A percentile compares a stretch with the other conserved stretches of the same genome.
Conservation (phyloP, 2,888 invertebrate species). For the Isotomurus palustris region DNA sequence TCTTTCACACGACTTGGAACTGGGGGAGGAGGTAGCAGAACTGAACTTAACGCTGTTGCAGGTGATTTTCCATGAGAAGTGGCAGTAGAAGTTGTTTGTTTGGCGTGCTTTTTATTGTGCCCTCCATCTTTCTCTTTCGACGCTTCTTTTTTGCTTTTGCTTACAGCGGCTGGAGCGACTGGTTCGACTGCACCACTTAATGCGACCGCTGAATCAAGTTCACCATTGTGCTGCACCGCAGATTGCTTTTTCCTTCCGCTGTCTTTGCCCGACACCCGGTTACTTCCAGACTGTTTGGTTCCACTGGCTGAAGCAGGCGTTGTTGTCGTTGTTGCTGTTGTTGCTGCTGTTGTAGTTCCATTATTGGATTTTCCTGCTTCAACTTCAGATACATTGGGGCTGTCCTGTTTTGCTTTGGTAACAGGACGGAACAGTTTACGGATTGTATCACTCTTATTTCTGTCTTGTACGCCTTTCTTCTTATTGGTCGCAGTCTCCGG, state of each 20-base stretch:
- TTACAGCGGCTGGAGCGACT: constrained; percentile 9
- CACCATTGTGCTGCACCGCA: constrained; percentile 36
- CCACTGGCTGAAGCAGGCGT: constrained; percentile 4
- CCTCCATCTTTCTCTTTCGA: constrained; percentile 18
- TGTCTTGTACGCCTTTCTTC: constrained; percentile 33
- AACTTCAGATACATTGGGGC: constrained; percentile 29
- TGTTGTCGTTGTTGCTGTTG: constrained; percentile 1
- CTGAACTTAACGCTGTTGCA: constrained; percentile 1
- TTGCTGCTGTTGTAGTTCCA: background rate
- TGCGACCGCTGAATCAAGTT: constrained; percentile 29
- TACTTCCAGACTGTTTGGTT: constrained; percentile 20
- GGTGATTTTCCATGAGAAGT: constrained; percentile 1
- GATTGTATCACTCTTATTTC: constrained; percentile 45
- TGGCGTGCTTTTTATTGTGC: constrained; percentile 34
- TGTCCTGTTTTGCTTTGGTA: constrained; percentile 35
- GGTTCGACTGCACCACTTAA: constrained; percentile 21
- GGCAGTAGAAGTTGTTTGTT: constrained; percentile 1
- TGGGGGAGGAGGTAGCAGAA: constrained; percentile 14
- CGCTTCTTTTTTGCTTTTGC: constrained; percentile 15
- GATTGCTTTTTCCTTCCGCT: constrained; percentile 33
- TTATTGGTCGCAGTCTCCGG: constrained; percentile 31
- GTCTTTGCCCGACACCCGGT: constrained; percentile 45
- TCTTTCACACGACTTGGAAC: constrained; percentile 12
- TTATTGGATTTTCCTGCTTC: constrained; percentile 16
- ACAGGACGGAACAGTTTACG: constrained; percentile 37